A percentile compares a stretch with the other conserved stretches of the same genome.
Conservation (phyloP, 2,113 vertebrate species). For the Bufo bufo region DNA sequence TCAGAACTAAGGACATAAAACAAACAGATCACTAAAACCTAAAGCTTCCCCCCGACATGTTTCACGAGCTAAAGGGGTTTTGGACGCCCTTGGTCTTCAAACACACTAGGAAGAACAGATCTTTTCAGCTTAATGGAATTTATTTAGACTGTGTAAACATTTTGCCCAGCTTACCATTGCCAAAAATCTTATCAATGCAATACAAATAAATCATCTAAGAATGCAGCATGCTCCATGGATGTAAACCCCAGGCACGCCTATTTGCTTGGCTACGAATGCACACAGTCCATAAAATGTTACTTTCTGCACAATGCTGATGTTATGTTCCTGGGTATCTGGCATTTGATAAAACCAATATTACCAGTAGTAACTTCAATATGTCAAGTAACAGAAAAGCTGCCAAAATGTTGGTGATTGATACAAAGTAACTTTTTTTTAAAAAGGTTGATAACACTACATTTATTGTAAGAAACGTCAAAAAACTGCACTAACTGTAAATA, state of each 20-base stretch:
- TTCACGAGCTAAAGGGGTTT: too few relatives aligned
- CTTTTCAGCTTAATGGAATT: slow-evolving; percentile 48
- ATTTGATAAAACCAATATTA: too few relatives aligned
- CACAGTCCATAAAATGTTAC: slow-evolving; percentile 23
- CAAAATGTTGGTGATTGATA: not conserved
- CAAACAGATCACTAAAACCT: too few relatives aligned
- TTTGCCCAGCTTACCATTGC: not conserved
- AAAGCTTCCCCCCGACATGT: too few relatives aligned
- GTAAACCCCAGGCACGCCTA: slow-evolving; percentile 2
- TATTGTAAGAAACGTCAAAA: too few relatives aligned
- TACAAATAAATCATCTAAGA: slow-evolving; percentile 34
- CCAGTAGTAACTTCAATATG: not conserved
- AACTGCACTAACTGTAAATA: too few relatives aligned
- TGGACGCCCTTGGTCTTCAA: not conserved
- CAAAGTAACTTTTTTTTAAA: too few relatives aligned
- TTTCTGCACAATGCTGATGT: not conserved
- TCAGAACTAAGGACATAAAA: too few relatives aligned
- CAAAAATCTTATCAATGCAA: slow-evolving; percentile 15
- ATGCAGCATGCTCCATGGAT: slow-evolving; percentile 22
- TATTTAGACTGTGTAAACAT: slow-evolving; percentile 42
- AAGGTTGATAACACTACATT: too few relatives aligned
- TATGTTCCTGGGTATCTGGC: not conserved
- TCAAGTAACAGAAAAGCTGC: not conserved
- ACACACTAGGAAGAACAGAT: not conserved
- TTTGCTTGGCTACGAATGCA: slow-evolving; percentile 5